Evolutionary conservation across 2,797 vertebrate species (phyloP).

Genomic region (Acropternis orthonyx): DNA sequence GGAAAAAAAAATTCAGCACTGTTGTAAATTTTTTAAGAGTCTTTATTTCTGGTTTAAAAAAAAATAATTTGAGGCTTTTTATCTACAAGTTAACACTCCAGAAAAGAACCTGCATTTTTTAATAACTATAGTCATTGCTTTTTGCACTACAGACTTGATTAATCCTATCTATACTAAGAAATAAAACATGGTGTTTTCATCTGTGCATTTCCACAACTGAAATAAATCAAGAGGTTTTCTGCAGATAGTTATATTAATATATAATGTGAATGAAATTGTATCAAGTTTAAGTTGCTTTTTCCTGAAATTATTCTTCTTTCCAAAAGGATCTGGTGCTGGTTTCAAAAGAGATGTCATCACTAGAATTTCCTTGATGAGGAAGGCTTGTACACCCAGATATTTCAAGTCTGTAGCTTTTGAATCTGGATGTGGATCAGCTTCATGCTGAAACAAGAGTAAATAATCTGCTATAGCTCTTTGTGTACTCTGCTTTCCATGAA

Average conservation of each 20-base stretch:
- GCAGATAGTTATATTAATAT: not conserved
- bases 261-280: not conserved
- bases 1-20: not conserved
- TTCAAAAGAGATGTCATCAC: not conserved
- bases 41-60: not conserved
- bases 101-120: not conserved
- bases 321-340: not conserved
- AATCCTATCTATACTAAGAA: not conserved
- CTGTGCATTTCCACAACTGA: not conserved
- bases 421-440: not conserved
- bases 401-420: not conserved
- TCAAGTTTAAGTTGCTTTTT: not conserved
- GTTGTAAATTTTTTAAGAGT: not conserved
- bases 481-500: not conserved
- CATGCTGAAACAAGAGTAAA: not conserved
- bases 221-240: not conserved
- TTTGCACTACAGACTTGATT: not conserved
- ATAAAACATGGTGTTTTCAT: not conserved
- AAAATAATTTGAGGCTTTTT: not conserved
- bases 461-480: not conserved
- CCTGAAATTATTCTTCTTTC: not conserved
- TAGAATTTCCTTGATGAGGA: not conserved
- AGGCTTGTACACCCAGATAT: not conserved
- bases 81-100: not conserved
- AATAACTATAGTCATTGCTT: not conserved